Evolutionary conservation across 2,888 invertebrate species (phyloP).

Genomic region (Pheosia gnoma): DNA sequence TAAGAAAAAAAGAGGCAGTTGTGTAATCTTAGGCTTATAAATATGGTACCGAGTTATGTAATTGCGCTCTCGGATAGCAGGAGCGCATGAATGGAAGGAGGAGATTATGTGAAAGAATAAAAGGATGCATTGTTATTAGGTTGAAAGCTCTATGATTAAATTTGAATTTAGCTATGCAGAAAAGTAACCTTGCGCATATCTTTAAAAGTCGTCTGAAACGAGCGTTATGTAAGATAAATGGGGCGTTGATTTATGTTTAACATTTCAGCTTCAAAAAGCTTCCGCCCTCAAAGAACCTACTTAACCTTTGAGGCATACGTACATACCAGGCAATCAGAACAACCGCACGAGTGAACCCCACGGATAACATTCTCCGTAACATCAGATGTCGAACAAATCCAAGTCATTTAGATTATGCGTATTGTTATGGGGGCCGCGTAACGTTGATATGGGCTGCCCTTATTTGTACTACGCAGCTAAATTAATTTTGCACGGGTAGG

Average conservation of each 20-base stretch:
- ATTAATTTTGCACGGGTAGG: conserved; percentile 21
- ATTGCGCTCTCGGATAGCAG: background rate
- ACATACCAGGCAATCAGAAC: conserved; percentile 40
- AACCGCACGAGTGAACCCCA: conserved; percentile 35
- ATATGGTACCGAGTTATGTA: background rate
- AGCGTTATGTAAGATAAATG: conserved; percentile 15
- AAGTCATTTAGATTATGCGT: conserved; percentile 63
- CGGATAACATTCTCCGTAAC: conserved; percentile 38
- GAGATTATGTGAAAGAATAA: background rate
- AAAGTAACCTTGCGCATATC: too few species aligned
- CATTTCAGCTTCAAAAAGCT: conserved; percentile 25
- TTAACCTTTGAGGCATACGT: conserved; percentile 19
- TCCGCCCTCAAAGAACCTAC: conserved; percentile 18
- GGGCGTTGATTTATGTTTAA: conserved; percentile 19
- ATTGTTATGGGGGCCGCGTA: conserved; percentile 60
- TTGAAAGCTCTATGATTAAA: background rate
- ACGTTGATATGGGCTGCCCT: conserved; percentile 41
- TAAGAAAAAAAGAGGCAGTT: background rate
- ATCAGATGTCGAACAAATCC: conserved; percentile 60
- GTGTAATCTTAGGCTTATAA: background rate
- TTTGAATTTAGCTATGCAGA: too few species aligned
- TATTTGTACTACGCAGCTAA: conserved; percentile 41
- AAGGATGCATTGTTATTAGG: too few species aligned
- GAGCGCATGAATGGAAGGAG: background rate
- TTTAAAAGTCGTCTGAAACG: background rate